Percentiles rank a stretch among this genome's conserved stretches.
Conservation (phyloP, 2,113 vertebrate species). For the Uropsilus gracilis region DNA sequence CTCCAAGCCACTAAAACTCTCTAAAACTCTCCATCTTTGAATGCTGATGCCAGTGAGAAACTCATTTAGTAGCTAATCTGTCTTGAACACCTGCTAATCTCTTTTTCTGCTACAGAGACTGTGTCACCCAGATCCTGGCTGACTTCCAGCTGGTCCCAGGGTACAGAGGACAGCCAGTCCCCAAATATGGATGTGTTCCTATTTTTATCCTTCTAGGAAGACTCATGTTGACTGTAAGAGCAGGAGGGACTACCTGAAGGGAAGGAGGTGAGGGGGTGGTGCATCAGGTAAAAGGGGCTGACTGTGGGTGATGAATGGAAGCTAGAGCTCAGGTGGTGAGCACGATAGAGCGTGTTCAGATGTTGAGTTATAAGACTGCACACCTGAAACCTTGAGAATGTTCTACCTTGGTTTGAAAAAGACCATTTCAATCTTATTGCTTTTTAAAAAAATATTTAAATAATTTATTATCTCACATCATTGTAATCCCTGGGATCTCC, state of each 20-base stretch:
- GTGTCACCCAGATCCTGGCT: background rate
- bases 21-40: background rate
- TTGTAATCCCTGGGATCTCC: too few species aligned
- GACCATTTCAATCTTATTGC: too few species aligned
- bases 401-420: too few species aligned
- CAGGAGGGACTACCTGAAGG: background rate
- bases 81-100: conserved; percentile 63
- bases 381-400: background rate
- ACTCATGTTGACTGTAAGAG: background rate
- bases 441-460: too few species aligned
- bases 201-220: conserved; percentile 23
- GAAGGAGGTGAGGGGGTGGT: background rate
- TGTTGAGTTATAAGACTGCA: background rate
- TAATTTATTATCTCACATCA: too few species aligned
- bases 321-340: background rate
- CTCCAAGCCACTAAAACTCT: background rate
- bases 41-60: conserved; percentile 43
- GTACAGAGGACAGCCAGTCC: background rate
- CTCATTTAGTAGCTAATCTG: conserved; percentile 58
- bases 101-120: conserved; percentile 43
- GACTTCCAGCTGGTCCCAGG: conserved; percentile 18
- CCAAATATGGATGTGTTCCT: background rate
- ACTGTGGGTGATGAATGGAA: background rate
- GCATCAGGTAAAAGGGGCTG: background rate
- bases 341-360: background rate